A percentile compares a stretch with the other conserved stretches of the same genome.
phyloP scores from a whole-genome alignment of 2,113 vertebrate genomes.

The Alces alces region DNA sequence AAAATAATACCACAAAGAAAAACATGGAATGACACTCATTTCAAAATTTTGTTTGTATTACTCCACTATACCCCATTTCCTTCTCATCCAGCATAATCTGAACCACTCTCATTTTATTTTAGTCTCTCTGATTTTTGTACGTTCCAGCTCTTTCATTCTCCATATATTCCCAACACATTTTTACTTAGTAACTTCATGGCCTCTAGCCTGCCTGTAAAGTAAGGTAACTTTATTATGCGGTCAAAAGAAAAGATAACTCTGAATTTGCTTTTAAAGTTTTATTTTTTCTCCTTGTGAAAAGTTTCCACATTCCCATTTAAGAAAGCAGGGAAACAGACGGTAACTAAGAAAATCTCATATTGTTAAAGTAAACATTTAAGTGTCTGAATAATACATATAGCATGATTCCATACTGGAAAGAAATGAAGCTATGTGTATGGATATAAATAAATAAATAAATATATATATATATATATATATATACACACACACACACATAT shows the following conservation, averaged over 20 bases:
- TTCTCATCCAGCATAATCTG: background rate
- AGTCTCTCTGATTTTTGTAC: background rate
- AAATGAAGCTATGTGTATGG: background rate
- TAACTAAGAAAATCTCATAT: background rate
- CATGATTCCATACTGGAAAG: background rate
- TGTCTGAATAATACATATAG: background rate
- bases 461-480: no score
- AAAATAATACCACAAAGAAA: background rate
- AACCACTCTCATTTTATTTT: background rate
- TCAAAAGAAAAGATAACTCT: background rate
- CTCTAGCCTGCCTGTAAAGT: background rate
- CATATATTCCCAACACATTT: background rate
- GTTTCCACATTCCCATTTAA: background rate
- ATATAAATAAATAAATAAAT: background rate
- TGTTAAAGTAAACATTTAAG: background rate
- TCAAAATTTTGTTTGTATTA: background rate
- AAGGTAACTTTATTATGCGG: background rate
- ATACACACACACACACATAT: background rate
- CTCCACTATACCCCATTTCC: background rate
- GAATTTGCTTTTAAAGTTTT: constrained; percentile 1
- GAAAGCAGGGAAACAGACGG: background rate
- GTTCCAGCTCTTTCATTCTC: background rate
- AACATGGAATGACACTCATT: background rate
- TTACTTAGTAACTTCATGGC: background rate
- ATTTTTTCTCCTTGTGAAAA: background rate